These are phyloP conservation scores for Oscheius sp. DNA, from an alignment of 1,140 invertebrate genomes.

Conservation along the genomic window DNA sequence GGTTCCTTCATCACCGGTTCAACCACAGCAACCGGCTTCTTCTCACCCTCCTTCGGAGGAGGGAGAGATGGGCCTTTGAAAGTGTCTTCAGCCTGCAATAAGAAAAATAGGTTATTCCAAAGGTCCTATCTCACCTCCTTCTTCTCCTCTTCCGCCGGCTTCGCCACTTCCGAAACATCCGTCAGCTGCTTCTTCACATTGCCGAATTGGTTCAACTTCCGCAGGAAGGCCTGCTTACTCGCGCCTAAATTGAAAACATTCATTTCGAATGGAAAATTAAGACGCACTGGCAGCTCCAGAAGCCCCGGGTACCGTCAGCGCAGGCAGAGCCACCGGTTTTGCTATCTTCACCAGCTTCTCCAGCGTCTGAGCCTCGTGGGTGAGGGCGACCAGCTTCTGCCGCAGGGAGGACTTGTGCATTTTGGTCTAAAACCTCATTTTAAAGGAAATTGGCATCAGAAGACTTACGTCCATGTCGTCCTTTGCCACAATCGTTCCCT, in stretches of 20 bases:
- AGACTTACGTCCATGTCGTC: constrained; percentile 9
- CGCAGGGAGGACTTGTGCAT: constrained; percentile 32
- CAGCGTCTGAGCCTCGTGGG: constrained; percentile 34
- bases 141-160: not conserved
- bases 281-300: not conserved
- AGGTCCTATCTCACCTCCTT: too few species aligned
- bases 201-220: not conserved
- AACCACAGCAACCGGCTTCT: too few species aligned
- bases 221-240: constrained; percentile 8
- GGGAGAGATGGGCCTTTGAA: not conserved
- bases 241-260: not conserved
- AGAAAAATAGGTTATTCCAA: too few species aligned
- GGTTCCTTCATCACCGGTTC: too few species aligned
- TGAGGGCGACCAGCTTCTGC: constrained; percentile 32
- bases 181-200: not conserved
- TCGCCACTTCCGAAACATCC: not conserved
- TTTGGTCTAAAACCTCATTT: constrained; percentile 21
- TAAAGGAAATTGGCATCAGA: not conserved
- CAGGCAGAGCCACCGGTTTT: constrained; percentile 31
- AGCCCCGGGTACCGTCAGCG: constrained; percentile 7
- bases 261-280: not conserved
- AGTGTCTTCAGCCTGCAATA: not conserved
- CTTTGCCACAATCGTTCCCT: constrained; percentile 2
- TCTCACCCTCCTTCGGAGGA: too few species aligned
- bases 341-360: constrained; percentile 42